These are phyloP conservation scores for Melinaea menophilus DNA, from an alignment of 2,888 invertebrate genomes.

Conservation along the genomic window DNA sequence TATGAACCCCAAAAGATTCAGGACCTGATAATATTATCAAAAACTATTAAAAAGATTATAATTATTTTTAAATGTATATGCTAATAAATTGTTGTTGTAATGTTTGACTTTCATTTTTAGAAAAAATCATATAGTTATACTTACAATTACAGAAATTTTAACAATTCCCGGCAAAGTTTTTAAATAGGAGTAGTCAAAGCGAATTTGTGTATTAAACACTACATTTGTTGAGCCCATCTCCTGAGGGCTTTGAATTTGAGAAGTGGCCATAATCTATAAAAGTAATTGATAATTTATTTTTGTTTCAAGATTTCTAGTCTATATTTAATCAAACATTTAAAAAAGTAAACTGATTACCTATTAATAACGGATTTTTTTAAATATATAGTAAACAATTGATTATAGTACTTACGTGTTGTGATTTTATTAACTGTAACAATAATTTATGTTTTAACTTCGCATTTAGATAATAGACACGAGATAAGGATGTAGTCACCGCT, in stretches of 20 bases:
- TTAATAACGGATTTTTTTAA: too few relatives aligned
- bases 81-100: too few relatives aligned
- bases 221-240: conserved; percentile 66
- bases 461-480: conserved; percentile 25
- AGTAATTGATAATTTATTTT: neutral
- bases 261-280: conserved; percentile 44
- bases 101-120: too few relatives aligned
- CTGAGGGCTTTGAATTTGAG: conserved; percentile 42
- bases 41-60: too few relatives aligned
- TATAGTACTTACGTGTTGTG: conserved; percentile 8
- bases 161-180: conserved; percentile 57
- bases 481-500: conserved; percentile 36
- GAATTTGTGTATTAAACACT: conserved; percentile 57
- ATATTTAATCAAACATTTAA: too few relatives aligned
- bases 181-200: conserved; percentile 60
- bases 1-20: conserved; percentile 87
- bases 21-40: conserved; percentile 67
- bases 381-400: neutral
- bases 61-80: too few relatives aligned
- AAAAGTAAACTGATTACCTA: too few relatives aligned
- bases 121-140: conserved; percentile 34
- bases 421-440: conserved; percentile 4
- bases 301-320: too few relatives aligned
- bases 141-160: conserved; percentile 56
- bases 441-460: conserved; percentile 10